A percentile compares a stretch with the other conserved stretches of the same genome.
Conservation (phyloP, 2,888 invertebrate species). For the Odontocolon sp. region DNA sequence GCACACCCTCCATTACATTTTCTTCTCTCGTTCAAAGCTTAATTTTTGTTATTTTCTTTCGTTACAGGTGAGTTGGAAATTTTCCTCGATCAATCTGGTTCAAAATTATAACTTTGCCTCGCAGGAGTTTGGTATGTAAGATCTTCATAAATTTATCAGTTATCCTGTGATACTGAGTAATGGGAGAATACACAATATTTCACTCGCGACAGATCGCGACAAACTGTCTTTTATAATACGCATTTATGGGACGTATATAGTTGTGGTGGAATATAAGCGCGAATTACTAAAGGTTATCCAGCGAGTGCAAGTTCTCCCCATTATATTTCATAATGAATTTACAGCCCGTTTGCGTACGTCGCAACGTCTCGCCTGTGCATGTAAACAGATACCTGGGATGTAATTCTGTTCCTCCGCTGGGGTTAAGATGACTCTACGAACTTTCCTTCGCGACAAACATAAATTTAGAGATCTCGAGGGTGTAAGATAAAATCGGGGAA, state of each 20-base stretch:
- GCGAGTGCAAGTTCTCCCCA: not conserved
- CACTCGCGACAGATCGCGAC: not conserved
- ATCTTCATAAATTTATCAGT: not conserved
- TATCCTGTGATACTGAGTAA: not conserved
- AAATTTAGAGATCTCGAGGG: slow-evolving; percentile 45
- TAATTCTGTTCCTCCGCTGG: not conserved
- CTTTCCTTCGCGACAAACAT: slow-evolving; percentile 23
- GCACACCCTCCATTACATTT: not conserved
- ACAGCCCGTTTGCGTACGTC: slow-evolving; percentile 6
- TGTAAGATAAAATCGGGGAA: too few species aligned
- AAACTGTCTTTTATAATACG: not conserved
- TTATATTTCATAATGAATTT: slow-evolving; percentile 41
- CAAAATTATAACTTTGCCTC: not conserved
- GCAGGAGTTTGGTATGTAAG: not conserved
- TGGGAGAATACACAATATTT: too few species aligned
- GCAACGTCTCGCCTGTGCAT: slow-evolving; percentile 10
- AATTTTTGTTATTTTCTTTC: slow-evolving; percentile 27
- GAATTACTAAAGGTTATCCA: slow-evolving; percentile 14
- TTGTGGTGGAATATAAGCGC: not conserved
- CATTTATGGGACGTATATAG: not conserved
- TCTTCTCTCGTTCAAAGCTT: not conserved
- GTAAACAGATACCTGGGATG: slow-evolving; percentile 45
- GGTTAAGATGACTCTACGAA: slow-evolving; percentile 2
- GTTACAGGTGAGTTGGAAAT: slow-evolving; percentile 59
- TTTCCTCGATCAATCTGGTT: not conserved